phyloP scores from a whole-genome alignment of 1,140 invertebrate genomes.

The Aphelenchoides besseyi region DNA sequence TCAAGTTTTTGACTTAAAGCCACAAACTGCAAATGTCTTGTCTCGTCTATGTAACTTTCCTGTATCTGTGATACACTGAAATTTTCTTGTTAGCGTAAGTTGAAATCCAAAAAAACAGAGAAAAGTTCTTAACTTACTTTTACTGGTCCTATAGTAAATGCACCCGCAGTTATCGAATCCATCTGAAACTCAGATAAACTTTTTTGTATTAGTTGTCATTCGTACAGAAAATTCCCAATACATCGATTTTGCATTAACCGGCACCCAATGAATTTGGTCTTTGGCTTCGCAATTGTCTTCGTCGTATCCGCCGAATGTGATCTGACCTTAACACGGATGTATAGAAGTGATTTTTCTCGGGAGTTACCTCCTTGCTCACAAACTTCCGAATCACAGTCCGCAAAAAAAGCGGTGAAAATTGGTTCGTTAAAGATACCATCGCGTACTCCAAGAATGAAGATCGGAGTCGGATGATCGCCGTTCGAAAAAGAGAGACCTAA shows the following conservation, averaged over 20 bases:
- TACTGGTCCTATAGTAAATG: too few species aligned
- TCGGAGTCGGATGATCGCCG: background rate
- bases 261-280: conserved; percentile 8
- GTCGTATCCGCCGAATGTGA: background rate
- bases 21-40: too few species aligned
- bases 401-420: conserved; percentile 5
- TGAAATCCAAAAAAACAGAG: too few species aligned
- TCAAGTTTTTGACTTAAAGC: too few species aligned
- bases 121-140: too few species aligned
- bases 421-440: conserved; percentile 3
- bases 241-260: background rate
- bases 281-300: background rate
- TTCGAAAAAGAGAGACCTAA: conserved; percentile 7
- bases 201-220: too few species aligned
- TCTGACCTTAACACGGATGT: too few species aligned
- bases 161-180: background rate
- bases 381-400: background rate
- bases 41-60: too few species aligned
- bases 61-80: conserved; percentile 2
- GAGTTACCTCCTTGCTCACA: conserved; percentile 11
- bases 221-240: too few species aligned
- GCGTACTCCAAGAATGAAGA: background rate
- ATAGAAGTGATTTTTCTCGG: too few species aligned
- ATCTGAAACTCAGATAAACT: too few species aligned
- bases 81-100: background rate